A percentile compares a stretch with the other conserved stretches of the same genome.
phyloP scores from a whole-genome alignment of 2,888 invertebrate genomes.

The Octodonta nipae region DNA sequence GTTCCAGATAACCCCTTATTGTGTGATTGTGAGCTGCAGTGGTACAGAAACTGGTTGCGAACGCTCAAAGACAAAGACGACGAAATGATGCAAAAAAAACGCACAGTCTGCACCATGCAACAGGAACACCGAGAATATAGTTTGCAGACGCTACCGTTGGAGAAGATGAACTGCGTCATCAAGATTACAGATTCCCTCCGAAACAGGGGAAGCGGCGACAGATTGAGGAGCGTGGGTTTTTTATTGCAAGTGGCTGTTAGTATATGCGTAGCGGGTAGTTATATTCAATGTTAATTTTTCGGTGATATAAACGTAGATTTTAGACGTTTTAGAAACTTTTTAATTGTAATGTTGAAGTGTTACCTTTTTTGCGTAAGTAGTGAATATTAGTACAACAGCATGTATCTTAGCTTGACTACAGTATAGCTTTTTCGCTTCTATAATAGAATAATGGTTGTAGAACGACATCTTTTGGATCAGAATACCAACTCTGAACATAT shows the following conservation, averaged over 20 bases:
- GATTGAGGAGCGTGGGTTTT: slow-evolving; percentile 13
- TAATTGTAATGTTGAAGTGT: slow-evolving; percentile 13
- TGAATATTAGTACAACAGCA: slow-evolving; percentile 6
- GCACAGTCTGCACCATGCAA: slow-evolving; percentile 68
- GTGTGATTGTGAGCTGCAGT: slow-evolving; percentile 77
- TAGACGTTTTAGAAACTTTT: slow-evolving; percentile 7
- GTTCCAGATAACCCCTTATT: slow-evolving; percentile 70
- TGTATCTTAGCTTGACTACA: slow-evolving; percentile 9
- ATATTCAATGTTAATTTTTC: slow-evolving; percentile 18
- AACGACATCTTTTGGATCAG: slow-evolving; percentile 5
- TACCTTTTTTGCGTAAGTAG: slow-evolving; percentile 12
- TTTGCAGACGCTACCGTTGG: slow-evolving; percentile 67
- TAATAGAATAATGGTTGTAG: too few relatives aligned
- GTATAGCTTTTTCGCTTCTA: slow-evolving; percentile 10
- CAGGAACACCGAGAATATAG: slow-evolving; percentile 71
- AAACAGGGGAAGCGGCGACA: slow-evolving; percentile 1
- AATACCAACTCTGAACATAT: too few relatives aligned
- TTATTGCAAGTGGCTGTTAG: slow-evolving; percentile 16
- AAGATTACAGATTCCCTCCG: slow-evolving; percentile 32
- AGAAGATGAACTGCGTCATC: slow-evolving; percentile 71
- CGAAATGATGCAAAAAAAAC: slow-evolving; percentile 78
- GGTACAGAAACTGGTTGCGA: slow-evolving; percentile 74
- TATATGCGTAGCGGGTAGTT: slow-evolving; percentile 17
- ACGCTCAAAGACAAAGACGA: slow-evolving; percentile 69
- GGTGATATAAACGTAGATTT: background rate